Percentiles rank a stretch among this genome's conserved stretches.
Conservation (phyloP, 37 sponge, comb jelly and placozoan species). For the Crambe crambe region DNA sequence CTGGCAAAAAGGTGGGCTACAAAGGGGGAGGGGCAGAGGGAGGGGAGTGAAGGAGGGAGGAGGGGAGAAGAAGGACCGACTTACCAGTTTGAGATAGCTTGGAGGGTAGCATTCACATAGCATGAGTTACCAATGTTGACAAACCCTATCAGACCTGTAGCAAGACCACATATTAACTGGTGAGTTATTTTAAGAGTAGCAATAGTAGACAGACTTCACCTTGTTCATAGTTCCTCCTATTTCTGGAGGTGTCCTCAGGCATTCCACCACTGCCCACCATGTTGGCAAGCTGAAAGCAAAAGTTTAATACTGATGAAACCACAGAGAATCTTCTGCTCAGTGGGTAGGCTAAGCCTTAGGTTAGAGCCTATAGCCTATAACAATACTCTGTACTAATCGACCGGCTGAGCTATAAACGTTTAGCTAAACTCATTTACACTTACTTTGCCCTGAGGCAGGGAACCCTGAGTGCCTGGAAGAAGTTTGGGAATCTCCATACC, state of each 20-base stretch:
- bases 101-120: constrained; percentile 84
- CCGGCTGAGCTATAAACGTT: no score
- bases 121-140: constrained; percentile 88
- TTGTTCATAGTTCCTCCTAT: no score
- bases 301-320: no score
- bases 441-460: not conserved
- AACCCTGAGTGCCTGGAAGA: not conserved
- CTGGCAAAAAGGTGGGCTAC: constrained; percentile 80
- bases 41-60: not conserved
- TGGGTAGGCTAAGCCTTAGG: no score
- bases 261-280: no score
- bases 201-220: not conserved
- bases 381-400: no score
- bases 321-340: no score
- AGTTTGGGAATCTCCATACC: no score
- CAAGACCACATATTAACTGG: not conserved
- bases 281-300: no score
- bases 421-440: not conserved
- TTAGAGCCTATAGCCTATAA: no score
- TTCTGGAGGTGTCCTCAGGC: no score
- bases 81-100: constrained; percentile 91
- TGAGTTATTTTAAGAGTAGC: not conserved
- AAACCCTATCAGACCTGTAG: constrained; percentile 74
- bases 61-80: not conserved
- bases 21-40: not conserved